phyloP scores from a whole-genome alignment of 1,140 invertebrate species.

The Melanaphis sacchari region DNA sequence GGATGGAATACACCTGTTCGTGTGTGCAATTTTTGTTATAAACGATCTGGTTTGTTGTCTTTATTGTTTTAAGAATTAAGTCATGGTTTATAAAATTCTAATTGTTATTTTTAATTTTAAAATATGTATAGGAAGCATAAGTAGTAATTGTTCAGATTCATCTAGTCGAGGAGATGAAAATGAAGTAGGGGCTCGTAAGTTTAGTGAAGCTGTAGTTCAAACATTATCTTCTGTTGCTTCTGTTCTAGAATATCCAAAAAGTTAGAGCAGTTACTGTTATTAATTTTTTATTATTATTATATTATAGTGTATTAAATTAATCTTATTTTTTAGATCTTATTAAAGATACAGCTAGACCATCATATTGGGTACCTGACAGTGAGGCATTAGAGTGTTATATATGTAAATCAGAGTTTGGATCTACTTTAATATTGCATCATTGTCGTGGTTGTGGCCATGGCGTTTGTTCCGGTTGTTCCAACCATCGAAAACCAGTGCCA shows the following conservation, averaged over 20 bases:
- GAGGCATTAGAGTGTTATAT: conserved; percentile 73
- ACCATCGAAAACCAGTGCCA: conserved; percentile 70
- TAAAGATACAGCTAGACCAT: conserved; percentile 79
- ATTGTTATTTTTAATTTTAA: not conserved
- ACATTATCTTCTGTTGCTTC: conserved; percentile 70
- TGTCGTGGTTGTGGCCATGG: conserved; percentile 78
- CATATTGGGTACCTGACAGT: conserved; percentile 82
- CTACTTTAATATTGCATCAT: conserved; percentile 70
- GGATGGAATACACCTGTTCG: conserved; percentile 74
- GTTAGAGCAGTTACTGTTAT: conserved; percentile 62
- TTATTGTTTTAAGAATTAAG: not conserved
- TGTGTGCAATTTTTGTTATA: conserved; percentile 73
- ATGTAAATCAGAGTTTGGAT: conserved; percentile 66
- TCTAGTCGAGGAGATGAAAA: conserved; percentile 62
- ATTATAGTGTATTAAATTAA: conserved; percentile 19
- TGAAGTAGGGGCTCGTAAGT: conserved; percentile 70
- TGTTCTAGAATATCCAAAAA: conserved; percentile 68
- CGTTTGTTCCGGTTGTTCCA: conserved; percentile 74
- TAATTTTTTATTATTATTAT: conserved; percentile 30
- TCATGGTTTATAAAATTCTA: not conserved
- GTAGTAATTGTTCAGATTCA: conserved; percentile 48
- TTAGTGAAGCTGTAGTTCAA: conserved; percentile 72
- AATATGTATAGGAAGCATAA: conserved; percentile 31
- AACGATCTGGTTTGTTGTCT: conserved; percentile 48
- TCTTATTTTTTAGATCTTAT: conserved; percentile 69